Evolutionary conservation across 2,113 vertebrate species (phyloP), one percentile per base, ranked within the genome.

Genomic region (Leptodactylus fuscus): DNA sequence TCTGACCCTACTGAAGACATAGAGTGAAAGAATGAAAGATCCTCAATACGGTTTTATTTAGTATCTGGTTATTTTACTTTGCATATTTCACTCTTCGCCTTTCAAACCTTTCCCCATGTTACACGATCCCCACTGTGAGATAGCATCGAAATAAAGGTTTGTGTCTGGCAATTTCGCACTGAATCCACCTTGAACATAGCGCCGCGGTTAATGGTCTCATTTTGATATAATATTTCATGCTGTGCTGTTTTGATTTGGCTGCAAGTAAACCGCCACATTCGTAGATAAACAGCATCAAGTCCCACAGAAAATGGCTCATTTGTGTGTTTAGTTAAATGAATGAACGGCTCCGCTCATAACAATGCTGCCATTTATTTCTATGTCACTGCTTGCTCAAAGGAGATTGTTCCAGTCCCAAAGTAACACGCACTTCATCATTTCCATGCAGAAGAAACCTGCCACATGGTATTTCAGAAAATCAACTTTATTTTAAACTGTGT

Each of bases 151-250:
- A n/a, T 70, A 36, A 41, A 41, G 62, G 44, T 44, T 79, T 67
- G 24, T 74, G 48, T 77, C n/a, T 41, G 58, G 38, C 55, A 77
- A 85, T 85, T 85, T 85, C 9, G 38, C 53, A 55, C 44, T 46
- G 75, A 70, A 79, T 79, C 62, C 62, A 70, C 75, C 83, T 79
- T 85, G 83, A 70, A 41, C 60, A 71, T 34, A 65, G 83, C 51
- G 5, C 51, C 32, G 34, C 22, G 62, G 75, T 70, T 75, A 85
- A 85, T 71, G 75, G 83, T 79, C 62, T 80, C 76, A 79, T 79
- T 80, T 80, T 80, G 55, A 41, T 85, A 85, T 80, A 79, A 79
- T 85, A 85, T 71, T 80, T 80, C 83, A 85, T 49, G 76, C 83
- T 85, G 83, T 85, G 83, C 75, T 80, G 83, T 85, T 85, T 85